Evolutionary conservation across 2,113 vertebrate species (phyloP), one percentile per base, ranked within the genome.

Genomic region (Choloepus hoffmanni): DNA sequence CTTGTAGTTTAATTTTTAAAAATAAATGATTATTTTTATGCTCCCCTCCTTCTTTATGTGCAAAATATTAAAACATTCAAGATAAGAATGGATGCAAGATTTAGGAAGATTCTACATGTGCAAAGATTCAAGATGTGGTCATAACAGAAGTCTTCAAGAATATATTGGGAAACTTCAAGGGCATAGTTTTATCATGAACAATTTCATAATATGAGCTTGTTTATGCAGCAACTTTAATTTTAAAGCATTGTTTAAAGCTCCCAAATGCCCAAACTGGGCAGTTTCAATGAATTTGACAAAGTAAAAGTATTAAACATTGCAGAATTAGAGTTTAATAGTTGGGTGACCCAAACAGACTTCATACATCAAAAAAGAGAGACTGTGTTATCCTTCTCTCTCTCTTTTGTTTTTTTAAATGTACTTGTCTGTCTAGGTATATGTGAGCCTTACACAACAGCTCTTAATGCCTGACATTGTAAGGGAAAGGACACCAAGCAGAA

Each of bases 291-390:
- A 88, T 62, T 12, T 77, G 48, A 72, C 40, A 67, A 85, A 82
- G 45, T 45, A 33, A 4, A 36, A 72, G 88, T 95, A 77, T 84
- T 85, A 72, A 81, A 65, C 65, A 93, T 55, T 62, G 36, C 21
- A 53, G 89, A 95, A 92, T 74, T 43, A 70, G 48, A 78, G 50
- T 85, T 95, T 96, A 90, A 87, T 92, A 92, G 55, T 60, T 62
- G 18, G 28, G 13, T 81, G 50, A 86, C 4, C n/a, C 65, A 62
- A 86, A 94, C 36, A 78, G 19, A 86, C 23, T 63, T 83, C 8
- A 62, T 67, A 53, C 4, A 82, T 81, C 2, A 88, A 82, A 93
- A 67, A 48, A 55, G n/a, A 70, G 18, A 78, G 14, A 92, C 21
- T 76, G 1, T 62, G n/a, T 76, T 78, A 60, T 12, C 12, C 85